Percentiles rank a stretch among this genome's conserved stretches.
phyloP scores from a whole-genome alignment of 2,888 invertebrate genomes.

The Ditula angustiorana region DNA sequence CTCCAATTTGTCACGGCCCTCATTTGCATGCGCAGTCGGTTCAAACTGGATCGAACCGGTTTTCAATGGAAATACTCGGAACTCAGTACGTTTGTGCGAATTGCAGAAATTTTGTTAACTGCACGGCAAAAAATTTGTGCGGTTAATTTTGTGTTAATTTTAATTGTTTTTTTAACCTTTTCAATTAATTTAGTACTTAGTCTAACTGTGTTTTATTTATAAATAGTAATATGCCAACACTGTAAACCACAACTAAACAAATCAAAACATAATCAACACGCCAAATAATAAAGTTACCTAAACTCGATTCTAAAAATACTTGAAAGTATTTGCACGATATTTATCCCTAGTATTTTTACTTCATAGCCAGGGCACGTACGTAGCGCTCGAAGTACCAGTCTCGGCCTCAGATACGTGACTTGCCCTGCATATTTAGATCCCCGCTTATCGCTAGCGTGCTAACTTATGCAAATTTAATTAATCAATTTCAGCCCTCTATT shows the following conservation, averaged over 20 bases:
- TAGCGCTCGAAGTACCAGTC: constrained; percentile 44
- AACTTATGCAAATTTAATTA: constrained; percentile 84
- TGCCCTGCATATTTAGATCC: constrained; percentile 67
- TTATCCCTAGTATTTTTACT: constrained; percentile 33
- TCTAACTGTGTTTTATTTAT: neutral
- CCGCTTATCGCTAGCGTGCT: constrained; percentile 72
- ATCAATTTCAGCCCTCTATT: constrained; percentile 74
- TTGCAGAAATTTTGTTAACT: neutral
- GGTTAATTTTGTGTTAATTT: neutral
- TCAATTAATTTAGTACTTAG: neutral
- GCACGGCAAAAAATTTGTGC: neutral
- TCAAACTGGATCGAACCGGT: constrained; percentile 45
- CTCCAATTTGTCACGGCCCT: constrained; percentile 76
- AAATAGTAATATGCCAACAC: no score
- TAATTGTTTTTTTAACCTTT: neutral
- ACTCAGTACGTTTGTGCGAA: neutral
- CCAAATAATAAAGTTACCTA: no score
- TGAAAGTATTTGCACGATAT: constrained; percentile 6
- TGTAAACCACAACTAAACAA: no score
- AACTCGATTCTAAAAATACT: constrained; percentile 2
- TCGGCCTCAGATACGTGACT: constrained; percentile 69
- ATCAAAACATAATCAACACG: no score
- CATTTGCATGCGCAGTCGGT: constrained; percentile 71
- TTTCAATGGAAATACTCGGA: constrained; percentile 11
- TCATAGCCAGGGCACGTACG: constrained; percentile 30